Evolutionary conservation across 2,797 vertebrate genomes (phyloP).

Genomic region (Sternarchorhynchus goeldii): DNA sequence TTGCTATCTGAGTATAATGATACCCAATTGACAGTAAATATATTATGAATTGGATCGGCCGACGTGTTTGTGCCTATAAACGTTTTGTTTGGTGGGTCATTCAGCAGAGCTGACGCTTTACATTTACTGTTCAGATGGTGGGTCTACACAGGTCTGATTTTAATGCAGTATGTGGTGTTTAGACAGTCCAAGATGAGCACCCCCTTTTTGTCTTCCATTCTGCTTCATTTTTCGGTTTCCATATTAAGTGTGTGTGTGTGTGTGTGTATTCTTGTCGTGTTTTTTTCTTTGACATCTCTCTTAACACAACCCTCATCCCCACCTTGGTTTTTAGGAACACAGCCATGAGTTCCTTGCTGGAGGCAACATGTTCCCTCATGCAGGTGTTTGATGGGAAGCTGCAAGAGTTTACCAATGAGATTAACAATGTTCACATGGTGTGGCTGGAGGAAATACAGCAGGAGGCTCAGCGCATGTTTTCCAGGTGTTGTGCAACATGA

Average conservation of each 20-base stretch:
- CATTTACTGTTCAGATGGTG: too few species aligned
- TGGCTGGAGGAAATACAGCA: constrained; percentile 91
- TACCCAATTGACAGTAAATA: too few species aligned
- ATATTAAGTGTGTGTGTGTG: too few species aligned
- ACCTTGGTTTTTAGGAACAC: constrained; percentile 53
- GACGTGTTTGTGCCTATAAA: too few species aligned
- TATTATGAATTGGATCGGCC: too few species aligned
- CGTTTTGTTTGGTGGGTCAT: too few species aligned
- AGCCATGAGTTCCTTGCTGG: constrained; percentile 77
- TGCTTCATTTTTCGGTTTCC: background rate
- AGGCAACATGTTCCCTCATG: constrained; percentile 71
- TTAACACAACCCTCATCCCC: background rate
- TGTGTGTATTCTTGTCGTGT: too few species aligned
- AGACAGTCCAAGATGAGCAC: too few species aligned
- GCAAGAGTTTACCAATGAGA: constrained; percentile 73
- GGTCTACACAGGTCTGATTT: too few species aligned
- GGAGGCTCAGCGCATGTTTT: constrained; percentile 87
- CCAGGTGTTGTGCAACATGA: constrained; percentile 70
- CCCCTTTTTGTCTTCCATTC: background rate
- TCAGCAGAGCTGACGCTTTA: too few species aligned
- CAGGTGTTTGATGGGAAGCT: constrained; percentile 76
- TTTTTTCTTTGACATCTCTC: background rate
- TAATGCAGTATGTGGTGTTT: too few species aligned
- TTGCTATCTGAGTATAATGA: too few species aligned
- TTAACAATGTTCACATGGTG: constrained; percentile 82